Conservation (phyloP, 2,888 invertebrate species). For the Cantharis flavilabris region DNA sequence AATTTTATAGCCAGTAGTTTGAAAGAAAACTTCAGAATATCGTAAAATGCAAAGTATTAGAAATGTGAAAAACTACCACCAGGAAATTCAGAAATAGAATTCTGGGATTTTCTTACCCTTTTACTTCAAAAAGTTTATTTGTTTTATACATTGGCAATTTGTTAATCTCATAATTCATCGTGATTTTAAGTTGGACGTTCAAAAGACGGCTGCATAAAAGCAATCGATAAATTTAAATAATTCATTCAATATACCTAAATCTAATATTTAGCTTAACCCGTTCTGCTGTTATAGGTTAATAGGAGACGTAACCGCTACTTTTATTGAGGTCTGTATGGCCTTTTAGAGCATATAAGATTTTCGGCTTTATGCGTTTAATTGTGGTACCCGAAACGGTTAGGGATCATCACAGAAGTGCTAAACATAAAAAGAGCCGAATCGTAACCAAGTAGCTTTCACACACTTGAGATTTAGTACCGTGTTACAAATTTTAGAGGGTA, state of each 20-base stretch:
- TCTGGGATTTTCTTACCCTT: background rate
- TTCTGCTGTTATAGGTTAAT: background rate
- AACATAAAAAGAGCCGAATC: background rate
- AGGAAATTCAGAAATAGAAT: background rate
- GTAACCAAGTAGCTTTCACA: background rate
- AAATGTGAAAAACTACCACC: background rate
- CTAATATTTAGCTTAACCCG: background rate
- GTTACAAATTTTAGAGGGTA: background rate
- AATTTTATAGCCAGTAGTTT: slow-evolving; percentile 23
- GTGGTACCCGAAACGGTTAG: background rate
- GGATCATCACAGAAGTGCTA: background rate
- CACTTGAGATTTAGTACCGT: background rate
- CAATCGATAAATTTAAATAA: background rate
- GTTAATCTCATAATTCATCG: background rate
- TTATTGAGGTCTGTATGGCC: background rate
- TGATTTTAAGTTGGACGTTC: background rate
- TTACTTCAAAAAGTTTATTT: background rate
- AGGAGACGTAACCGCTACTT: background rate
- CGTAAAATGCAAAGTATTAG: background rate
- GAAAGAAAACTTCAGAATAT: slow-evolving; percentile 16
- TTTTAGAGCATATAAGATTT: background rate
- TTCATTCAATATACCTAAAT: background rate
- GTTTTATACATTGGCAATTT: background rate
- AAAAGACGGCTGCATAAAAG: background rate
- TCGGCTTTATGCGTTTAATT: background rate